Base-by-base conservation (phyloP, 2,888 invertebrate genomes). In the Aricia artaxerxes region DNA sequence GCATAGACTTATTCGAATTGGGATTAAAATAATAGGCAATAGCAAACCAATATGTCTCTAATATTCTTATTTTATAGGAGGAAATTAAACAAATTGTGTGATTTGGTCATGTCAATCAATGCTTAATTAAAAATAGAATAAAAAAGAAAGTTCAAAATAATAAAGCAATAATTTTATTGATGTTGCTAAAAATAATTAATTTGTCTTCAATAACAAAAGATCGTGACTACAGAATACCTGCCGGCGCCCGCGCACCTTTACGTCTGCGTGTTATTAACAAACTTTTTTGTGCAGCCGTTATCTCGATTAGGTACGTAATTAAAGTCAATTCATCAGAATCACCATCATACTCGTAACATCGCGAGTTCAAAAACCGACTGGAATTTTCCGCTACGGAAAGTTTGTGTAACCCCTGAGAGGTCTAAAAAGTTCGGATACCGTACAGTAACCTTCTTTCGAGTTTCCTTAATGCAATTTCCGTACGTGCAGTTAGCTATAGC, bases 321-420 rank as follows among this genome's bases (percentile, higher is more conserved):
- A 69, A 35, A 69, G 69, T 69, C 69, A 13, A 69, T 69, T 69
- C 69, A 69, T 69, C 35, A 38, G 64, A 35, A 69, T 38, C 69
- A 35, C 35, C 69, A 69, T 69, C 31, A 13, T 35, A n/a, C n/a
- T n/a, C n/a, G n/a, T n/a, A 35, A 38, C 31, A 64, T 11, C 31
- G 11, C 35, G 35, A 69, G 69, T 69, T 69, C 69, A 38, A 69
- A 69, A 69, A 69, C 69, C 69, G 69, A 38, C 35, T 69, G 69
- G 69, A 69, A 69, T 2, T 35, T 69, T 69, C 69, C 69, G 16
- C 69, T 38, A 11, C 35, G 35, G 69, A 35, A 69, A 4, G 11
- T 69, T 69, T 35, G 9, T 31, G 64, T 64, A 13, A 31, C 31
- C 11, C 64, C 64, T 11, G 35, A 69, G 13, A 35, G 31, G 4